Evolutionary conservation across 1,140 invertebrate species (phyloP).

Genomic region (Trypoxylus dichotomus): DNA sequence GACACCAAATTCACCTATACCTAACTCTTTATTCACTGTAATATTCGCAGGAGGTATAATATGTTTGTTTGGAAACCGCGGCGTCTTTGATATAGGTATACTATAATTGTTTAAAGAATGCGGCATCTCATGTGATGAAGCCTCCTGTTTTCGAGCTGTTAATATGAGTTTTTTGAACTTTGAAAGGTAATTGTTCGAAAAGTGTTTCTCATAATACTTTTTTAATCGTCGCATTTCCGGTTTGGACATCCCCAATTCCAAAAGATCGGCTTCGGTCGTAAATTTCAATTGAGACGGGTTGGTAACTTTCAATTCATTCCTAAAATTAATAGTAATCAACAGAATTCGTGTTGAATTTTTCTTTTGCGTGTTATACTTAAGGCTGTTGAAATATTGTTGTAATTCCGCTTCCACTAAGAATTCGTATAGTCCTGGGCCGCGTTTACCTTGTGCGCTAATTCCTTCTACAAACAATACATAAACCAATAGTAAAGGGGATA

Average conservation of each 20-base stretch:
- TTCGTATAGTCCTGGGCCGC: conserved; percentile 79
- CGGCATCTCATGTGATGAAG: conserved; percentile 45
- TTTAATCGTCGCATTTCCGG: conserved; percentile 92
- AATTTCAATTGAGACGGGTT: conserved; percentile 96
- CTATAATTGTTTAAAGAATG: conserved; percentile 43
- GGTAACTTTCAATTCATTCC: conserved; percentile 76
- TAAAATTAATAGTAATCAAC: conserved; percentile 46
- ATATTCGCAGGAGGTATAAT: conserved; percentile 95
- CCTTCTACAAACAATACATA: conserved; percentile 45
- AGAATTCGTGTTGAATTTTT: no score
- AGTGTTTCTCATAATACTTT: conserved; percentile 92
- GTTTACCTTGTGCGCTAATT: conserved; percentile 49
- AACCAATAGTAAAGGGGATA: not conserved
- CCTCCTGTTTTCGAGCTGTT: conserved; percentile 65
- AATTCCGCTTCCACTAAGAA: conserved; percentile 89
- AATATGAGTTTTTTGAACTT: conserved; percentile 80
- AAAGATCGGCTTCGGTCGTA: conserved; percentile 89
- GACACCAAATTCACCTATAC: conserved; percentile 95
- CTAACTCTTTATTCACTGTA: conserved; percentile 91
- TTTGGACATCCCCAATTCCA: conserved; percentile 90
- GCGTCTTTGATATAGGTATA: conserved; percentile 43
- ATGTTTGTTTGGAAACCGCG: conserved; percentile 83
- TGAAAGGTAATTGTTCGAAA: conserved; percentile 87
- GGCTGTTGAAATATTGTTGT: conserved; percentile 80
- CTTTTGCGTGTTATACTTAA: conserved; percentile 53